phyloP scores from a whole-genome alignment of 2,888 invertebrate species.

The Acleris emargana region DNA sequence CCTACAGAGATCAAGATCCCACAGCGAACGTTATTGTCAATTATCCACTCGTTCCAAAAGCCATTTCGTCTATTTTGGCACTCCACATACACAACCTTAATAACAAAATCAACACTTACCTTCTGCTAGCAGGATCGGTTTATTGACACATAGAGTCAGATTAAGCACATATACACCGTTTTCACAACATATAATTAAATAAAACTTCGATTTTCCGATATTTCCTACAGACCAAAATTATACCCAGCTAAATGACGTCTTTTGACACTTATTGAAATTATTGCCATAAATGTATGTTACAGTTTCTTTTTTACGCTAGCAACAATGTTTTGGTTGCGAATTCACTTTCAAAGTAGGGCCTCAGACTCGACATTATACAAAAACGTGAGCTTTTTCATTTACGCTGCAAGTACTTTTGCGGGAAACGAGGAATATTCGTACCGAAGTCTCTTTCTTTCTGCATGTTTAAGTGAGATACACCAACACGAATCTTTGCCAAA shows the following conservation, averaged over 20 bases:
- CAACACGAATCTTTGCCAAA: no score
- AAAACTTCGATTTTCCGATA: slow-evolving; percentile 46
- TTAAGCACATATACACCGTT: slow-evolving; percentile 47
- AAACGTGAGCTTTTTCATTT: no score
- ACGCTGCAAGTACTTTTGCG: no score
- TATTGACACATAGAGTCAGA: slow-evolving; percentile 12
- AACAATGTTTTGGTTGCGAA: no score
- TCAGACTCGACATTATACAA: no score
- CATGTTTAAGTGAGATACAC: no score
- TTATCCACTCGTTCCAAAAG: slow-evolving; percentile 51
- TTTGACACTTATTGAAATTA: slow-evolving; percentile 28
- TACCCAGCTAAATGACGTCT: slow-evolving; percentile 41
- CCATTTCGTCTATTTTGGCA: slow-evolving; percentile 62
- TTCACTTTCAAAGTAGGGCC: no score
- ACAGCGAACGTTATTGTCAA: slow-evolving; percentile 43
- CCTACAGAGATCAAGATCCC: slow-evolving; percentile 24
- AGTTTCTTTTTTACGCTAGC: no score
- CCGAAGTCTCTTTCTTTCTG: no score
- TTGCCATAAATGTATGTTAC: slow-evolving; percentile 1
- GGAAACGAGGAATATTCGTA: no score
- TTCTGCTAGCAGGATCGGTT: slow-evolving; percentile 19
- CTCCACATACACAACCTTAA: slow-evolving; percentile 43
- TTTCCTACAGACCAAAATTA: slow-evolving; percentile 46
- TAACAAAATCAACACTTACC: slow-evolving; percentile 49
- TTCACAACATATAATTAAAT: slow-evolving; percentile 48